These are phyloP conservation scores for Drosophila mulleri DNA, from an alignment of 2,888 invertebrate genomes.

Conservation along the genomic window DNA sequence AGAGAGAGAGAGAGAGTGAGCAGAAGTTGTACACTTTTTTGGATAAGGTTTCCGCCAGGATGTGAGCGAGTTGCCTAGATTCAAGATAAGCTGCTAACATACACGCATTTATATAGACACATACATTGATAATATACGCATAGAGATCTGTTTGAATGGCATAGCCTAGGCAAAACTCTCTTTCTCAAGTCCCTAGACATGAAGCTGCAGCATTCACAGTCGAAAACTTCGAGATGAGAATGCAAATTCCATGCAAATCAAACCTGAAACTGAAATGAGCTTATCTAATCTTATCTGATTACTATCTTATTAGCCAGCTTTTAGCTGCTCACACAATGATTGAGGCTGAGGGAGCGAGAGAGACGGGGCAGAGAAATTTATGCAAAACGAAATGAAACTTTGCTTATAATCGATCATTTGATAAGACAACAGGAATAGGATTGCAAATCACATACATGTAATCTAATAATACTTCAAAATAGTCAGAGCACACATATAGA, in stretches of 20 bases:
- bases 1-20: too few relatives aligned
- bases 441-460: too few relatives aligned
- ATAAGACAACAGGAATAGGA: too few relatives aligned
- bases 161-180: neutral
- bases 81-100: neutral
- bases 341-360: neutral
- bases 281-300: neutral
- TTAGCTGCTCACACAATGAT: neutral
- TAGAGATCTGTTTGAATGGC: neutral
- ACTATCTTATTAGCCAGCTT: neutral
- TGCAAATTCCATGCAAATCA: neutral
- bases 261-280: neutral
- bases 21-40: neutral
- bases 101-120: neutral
- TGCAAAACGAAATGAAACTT: neutral
- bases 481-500: too few relatives aligned
- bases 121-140: neutral
- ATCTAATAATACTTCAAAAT: too few relatives aligned
- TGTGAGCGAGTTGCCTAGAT: slow-evolving; percentile 9
- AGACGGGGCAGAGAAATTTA: neutral
- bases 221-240: neutral
- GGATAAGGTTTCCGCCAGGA: slow-evolving; percentile 12
- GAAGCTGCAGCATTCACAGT: neutral
- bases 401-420: neutral
- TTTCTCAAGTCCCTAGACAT: too few relatives aligned